phyloP scores from a whole-genome alignment of 2,113 vertebrate genomes.

The Silurus asotus region DNA sequence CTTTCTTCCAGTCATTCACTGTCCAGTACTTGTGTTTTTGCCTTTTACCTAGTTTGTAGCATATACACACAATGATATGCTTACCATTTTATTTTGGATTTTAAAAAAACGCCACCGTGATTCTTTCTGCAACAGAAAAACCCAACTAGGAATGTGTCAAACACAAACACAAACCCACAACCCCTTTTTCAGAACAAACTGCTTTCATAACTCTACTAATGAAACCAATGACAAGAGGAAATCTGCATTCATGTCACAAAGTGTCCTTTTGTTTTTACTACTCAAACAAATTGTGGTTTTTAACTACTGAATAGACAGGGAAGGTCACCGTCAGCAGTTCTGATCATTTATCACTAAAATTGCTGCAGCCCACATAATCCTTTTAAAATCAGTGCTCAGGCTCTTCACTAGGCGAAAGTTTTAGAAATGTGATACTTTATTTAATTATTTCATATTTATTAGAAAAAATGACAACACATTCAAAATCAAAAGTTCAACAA shows the following conservation, averaged over 20 bases:
- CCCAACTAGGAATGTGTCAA: neutral
- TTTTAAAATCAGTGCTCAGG: neutral
- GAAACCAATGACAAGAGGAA: constrained; percentile 21
- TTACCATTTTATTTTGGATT: neutral
- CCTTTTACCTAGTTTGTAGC: no score
- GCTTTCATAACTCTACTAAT: neutral
- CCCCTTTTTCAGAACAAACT: constrained; percentile 2
- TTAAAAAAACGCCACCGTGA: neutral
- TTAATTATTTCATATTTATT: no score
- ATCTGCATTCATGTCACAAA: constrained; percentile 8
- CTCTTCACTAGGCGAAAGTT: neutral
- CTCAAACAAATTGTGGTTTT: neutral
- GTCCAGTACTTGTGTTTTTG: no score
- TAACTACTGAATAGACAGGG: neutral
- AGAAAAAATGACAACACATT: neutral
- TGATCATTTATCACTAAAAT: neutral
- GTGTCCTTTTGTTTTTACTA: constrained; percentile 9
- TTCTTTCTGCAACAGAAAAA: neutral
- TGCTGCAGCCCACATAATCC: neutral
- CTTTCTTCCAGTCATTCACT: no score
- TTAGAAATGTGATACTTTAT: neutral
- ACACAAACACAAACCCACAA: neutral
- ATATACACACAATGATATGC: no score
- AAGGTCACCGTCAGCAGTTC: constrained; percentile 5
- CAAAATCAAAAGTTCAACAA: neutral